Evolutionary conservation across 2,113 vertebrate genomes (phyloP), one percentile per base, ranked within the genome.

Genomic region (Narcine bancroftii): DNA sequence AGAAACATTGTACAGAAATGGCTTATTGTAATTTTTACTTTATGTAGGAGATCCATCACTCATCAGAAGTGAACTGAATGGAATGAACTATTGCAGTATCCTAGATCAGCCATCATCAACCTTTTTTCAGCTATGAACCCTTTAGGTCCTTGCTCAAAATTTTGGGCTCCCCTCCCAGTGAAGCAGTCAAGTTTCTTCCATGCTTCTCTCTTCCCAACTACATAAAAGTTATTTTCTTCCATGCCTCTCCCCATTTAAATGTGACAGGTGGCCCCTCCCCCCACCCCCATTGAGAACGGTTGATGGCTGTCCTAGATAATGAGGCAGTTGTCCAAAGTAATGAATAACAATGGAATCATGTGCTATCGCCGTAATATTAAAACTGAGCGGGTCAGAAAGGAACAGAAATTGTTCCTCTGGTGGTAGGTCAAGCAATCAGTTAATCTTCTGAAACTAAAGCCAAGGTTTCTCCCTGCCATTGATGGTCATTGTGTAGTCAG

Each of bases 381-480:
- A 39, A 39, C 26, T 69, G 89, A 47, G 45, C 53, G 60, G 53
- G 15, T 63, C 5, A 60, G 81, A 87, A 63, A 36, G 53, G 6
- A 56, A 87, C 13, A n/a, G 15, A n/a, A 33, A 60, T 87, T 9
- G 17, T 63, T 87, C 53, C 60, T 53, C 19, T 63, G 81, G 53
- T 36, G 5, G 17, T 6, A 60, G n/a, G 33, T 53, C 33, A 87
- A 87, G 81, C 81, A 63, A 75, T 87, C n/a, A 60, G n/a, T n/a
- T 87, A 53, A 87, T 53, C 17, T 75, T 75, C 72, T 87, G 79
- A 13, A 83, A 83, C 33, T 21, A 56, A 60, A 87, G 81, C 53
- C n/a, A 60, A 60, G 6, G 2, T 60, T n/a, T 42, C n/a, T 60
- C 11, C 36, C 53, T 85, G 81, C 81, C 81, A 47, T 79, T 2